A percentile compares a stretch with the other conserved stretches of the same genome.
Conservation (phyloP, 2,797 vertebrate species). For the Hydrophis major region DNA sequence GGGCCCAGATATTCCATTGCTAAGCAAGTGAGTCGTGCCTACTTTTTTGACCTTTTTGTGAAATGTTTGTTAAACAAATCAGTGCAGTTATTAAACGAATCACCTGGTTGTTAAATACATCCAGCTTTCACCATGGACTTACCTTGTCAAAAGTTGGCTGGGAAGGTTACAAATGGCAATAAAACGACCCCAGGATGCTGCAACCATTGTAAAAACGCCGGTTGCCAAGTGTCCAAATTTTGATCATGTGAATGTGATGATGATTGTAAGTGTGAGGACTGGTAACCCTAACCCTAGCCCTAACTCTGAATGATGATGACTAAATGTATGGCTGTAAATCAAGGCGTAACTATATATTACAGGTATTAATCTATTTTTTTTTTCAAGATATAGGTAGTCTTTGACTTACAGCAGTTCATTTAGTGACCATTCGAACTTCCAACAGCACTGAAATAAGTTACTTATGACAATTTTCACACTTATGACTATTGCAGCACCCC, state of each 20-base stretch:
- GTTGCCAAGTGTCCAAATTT: neutral
- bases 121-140: neutral
- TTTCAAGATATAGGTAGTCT: no score
- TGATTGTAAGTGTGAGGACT: neutral
- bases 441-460: no score
- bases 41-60: neutral
- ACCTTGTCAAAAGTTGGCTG: neutral
- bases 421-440: no score
- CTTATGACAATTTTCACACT: no score
- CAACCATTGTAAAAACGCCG: neutral
- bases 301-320: neutral
- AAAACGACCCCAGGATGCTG: neutral
- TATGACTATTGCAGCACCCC: no score
- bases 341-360: neutral
- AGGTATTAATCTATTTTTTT: no score
- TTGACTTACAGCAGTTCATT: no score
- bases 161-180: neutral
- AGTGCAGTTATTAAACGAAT: neutral
- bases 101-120: neutral
- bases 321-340: neutral
- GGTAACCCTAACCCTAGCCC: no score
- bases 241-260: neutral
- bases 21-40: neutral
- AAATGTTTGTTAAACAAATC: neutral
- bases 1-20: neutral